Conservation (phyloP, 2,888 invertebrate genomes). For the Conops quadrifasciatus region DNA sequence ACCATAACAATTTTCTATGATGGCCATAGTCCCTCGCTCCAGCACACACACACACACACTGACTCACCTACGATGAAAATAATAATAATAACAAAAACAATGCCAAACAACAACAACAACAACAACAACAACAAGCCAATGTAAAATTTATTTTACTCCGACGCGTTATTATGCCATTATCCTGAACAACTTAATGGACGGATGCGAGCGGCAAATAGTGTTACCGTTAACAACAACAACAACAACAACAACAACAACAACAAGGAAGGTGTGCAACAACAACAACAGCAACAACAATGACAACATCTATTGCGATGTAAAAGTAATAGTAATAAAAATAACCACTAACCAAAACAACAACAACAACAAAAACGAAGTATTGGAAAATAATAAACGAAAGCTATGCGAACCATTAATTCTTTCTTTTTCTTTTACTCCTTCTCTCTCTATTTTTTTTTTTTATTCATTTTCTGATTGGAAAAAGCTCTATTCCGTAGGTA, state of each 20-base stretch:
- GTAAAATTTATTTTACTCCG: constrained; percentile 42
- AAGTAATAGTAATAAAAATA: constrained; percentile 27
- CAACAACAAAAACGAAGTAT: constrained; percentile 23
- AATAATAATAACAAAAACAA: not conserved
- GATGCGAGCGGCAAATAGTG: constrained; percentile 1
- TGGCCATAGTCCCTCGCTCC: constrained; percentile 34
- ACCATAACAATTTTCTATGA: constrained; percentile 43
- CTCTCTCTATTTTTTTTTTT: not conserved
- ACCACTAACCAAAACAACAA: constrained; percentile 20
- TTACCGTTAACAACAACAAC: not conserved
- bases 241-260: constrained; percentile 10
- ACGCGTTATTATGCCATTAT: constrained; percentile 44
- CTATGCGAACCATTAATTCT: not conserved
- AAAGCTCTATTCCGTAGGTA: too few relatives aligned
- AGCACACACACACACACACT: constrained; percentile 2
- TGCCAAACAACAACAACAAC: not conserved
- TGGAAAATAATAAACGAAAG: constrained; percentile 14
- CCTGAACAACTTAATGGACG: constrained; percentile 38
- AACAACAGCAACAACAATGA: constrained; percentile 30
- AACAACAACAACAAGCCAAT: constrained; percentile 27
- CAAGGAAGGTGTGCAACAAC: not conserved
- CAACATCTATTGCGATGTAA: constrained; percentile 37
- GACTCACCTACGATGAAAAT: not conserved
- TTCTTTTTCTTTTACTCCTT: not conserved
- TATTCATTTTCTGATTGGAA: too few relatives aligned